Base-by-base conservation (phyloP, 1,140 invertebrate genomes). In the Hyles euphorbiae region DNA sequence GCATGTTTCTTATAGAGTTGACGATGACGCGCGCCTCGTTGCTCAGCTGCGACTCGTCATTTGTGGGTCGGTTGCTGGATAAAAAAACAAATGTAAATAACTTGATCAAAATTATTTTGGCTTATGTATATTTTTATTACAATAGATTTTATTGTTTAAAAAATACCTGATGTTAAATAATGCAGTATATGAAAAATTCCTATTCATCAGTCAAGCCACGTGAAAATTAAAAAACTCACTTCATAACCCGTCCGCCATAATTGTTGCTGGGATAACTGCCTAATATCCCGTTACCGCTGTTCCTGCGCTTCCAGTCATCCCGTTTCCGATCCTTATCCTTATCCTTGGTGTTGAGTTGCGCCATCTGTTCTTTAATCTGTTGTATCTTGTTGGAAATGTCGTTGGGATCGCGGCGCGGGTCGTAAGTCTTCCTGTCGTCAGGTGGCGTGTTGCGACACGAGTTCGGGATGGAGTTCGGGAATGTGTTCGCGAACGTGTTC, bases 321-420 rank as follows among this genome's bases (percentile, higher is more conserved):
- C 61, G 62, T 36, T 53, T 58, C 45, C 54, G 61, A 9, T 67
- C 70, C 11, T 47, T 53, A 2, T 71, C 64, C 53, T 60, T 71
- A 6, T 68, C 66, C n/a, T 61, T 44, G 0, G 66, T 72, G 48
- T 68, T 77, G 53, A 75, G 33, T 12, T 66, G 60, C 9, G 76
- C 65, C 76, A 84, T 76, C 51, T 85, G 80, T 5, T 81, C 73
- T 22, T 83, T 87, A 0, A 87, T 83, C 63, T 85, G 78, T 34
- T 81, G 75, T 64, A 86, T 81, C 55, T 74, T 79, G n/a, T 61
- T 60, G 0, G 74, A 70, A 0, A 83, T 75, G 1, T 86, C 83
- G 46, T 53, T 68, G 50, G 5, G 5, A n/a, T n/a, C 5, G n/a
- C 50, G 32, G 32, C 32, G 32, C 3, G 8, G 7, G 4, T 5